Evolutionary conservation across 2,113 vertebrate genomes (phyloP), one percentile per base, ranked within the genome.

Genomic region (Phalacrocorax aristotelis): DNA sequence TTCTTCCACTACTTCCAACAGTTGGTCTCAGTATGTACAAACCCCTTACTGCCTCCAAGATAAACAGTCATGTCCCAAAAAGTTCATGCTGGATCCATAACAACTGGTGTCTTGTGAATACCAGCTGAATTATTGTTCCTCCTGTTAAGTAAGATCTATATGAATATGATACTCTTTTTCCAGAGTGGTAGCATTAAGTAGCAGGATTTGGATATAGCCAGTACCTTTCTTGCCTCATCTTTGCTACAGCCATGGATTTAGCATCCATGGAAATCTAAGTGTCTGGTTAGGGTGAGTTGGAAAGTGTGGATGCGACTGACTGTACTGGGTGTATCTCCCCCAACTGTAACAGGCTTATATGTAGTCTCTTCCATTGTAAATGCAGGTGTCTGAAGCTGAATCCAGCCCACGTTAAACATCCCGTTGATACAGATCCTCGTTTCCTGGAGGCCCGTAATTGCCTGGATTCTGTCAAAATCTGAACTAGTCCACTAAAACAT

Each of bases 341-440:
- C 6, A 5, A n/a, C 44, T 75, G 32, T 30, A 76, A 40, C 42
- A 87, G 61, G 61, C 88, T 71, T 34, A 49, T 52, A 74, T 0
- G 2, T 16, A 69, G 57, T 77, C 54, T 70, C 25, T 89, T 89
- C 87, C 54, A 57, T 32, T 72, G 40, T 60, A 76, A 83, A 80
- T 83, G 54, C 74, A 90, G 78, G 38, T 88, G 78, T 82, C 68
- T 60, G 78, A 83, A 91, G 34, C n/a, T 83, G 48, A 90, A 76
- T 79, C 57, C 74, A 90, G 29, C 32, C 44, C n/a, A 36, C 69
- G 94, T 82, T 64, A 91, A 95, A 93, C 81, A 90, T 93, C 82
- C 65, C 1, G 3, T 87, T 95, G 77, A 84, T 96, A 89, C 78
- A 77, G 57, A 65, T 85, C 77, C 44, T 81, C 40, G 8, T 93